Percentiles rank a stretch among this genome's conserved stretches.
phyloP scores from a whole-genome alignment of 2,888 invertebrate genomes.

The Ichneumon xanthorius region DNA sequence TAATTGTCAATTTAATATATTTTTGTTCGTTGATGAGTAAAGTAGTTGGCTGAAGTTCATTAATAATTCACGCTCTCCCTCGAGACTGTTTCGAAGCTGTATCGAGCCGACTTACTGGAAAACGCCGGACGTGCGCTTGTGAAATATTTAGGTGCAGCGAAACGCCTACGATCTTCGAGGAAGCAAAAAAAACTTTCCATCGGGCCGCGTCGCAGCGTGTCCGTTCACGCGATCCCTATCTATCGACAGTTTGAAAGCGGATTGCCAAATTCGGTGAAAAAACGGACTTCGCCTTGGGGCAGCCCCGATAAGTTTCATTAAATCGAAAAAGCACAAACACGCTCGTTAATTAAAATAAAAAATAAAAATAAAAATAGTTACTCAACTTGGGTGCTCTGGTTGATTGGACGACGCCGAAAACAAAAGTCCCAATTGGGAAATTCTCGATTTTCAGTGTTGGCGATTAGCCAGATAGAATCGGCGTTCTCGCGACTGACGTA shows the following conservation, averaged over 20 bases:
- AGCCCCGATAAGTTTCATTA: not conserved
- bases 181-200: conserved; percentile 29
- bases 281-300: not conserved
- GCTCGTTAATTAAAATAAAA: not conserved
- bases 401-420: not conserved
- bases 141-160: conserved; percentile 11
- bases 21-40: not conserved
- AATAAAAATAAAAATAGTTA: not conserved
- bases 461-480: conserved; percentile 13
- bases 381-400: not conserved
- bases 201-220: conserved; percentile 1
- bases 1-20: not conserved
- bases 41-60: not conserved
- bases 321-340: not conserved
- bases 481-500: not conserved
- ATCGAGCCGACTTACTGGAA: not conserved
- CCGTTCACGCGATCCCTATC: not conserved
- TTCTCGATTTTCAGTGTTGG: conserved; percentile 9
- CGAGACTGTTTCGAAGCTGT: not conserved
- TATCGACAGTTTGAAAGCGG: not conserved
- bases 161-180: not conserved
- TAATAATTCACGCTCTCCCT: not conserved
- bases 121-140: not conserved
- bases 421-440: conserved; percentile 11
- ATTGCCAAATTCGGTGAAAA: not conserved